These are phyloP conservation scores for Esox niger DNA, from an alignment of 2,113 vertebrate genomes.

Conservation along the genomic window DNA sequence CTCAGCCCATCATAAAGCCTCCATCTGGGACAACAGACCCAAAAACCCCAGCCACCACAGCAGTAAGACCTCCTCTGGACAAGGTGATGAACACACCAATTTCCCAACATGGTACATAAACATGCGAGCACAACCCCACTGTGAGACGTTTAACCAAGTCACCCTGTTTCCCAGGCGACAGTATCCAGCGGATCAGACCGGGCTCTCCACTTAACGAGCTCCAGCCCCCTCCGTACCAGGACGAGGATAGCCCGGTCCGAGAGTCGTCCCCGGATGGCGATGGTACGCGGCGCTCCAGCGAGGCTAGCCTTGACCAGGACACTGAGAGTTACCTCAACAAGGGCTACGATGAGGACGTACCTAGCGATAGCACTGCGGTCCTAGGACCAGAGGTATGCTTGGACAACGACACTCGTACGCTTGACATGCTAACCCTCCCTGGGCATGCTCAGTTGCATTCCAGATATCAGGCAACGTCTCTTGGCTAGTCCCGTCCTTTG, in stretches of 20 bases:
- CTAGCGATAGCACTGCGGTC: constrained; percentile 92
- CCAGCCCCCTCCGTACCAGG: constrained; percentile 88
- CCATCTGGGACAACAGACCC: constrained; percentile 79
- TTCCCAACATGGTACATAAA: neutral
- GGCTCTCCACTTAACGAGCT: constrained; percentile 81
- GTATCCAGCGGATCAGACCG: constrained; percentile 87
- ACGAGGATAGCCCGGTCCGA: constrained; percentile 75
- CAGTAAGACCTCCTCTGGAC: constrained; percentile 85
- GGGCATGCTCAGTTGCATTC: too few relatives aligned
- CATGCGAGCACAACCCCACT: neutral
- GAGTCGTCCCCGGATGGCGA: constrained; percentile 70
- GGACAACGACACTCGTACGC: neutral
- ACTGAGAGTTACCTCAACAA: constrained; percentile 88
- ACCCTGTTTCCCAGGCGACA: constrained; percentile 70
- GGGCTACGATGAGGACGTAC: constrained; percentile 90
- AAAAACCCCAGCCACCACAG: constrained; percentile 85
- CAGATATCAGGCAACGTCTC: too few relatives aligned
- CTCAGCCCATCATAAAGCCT: constrained; percentile 70
- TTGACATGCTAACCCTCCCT: too few relatives aligned
- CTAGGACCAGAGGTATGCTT: constrained; percentile 87
- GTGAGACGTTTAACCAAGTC: neutral
- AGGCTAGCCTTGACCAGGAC: constrained; percentile 85
- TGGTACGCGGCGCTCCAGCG: constrained; percentile 74
- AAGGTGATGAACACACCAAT: constrained; percentile 73
- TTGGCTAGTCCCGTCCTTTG: constrained; percentile 14